Conservation (phyloP, 2,797 vertebrate species). For the Hemitrygon akajei region DNA sequence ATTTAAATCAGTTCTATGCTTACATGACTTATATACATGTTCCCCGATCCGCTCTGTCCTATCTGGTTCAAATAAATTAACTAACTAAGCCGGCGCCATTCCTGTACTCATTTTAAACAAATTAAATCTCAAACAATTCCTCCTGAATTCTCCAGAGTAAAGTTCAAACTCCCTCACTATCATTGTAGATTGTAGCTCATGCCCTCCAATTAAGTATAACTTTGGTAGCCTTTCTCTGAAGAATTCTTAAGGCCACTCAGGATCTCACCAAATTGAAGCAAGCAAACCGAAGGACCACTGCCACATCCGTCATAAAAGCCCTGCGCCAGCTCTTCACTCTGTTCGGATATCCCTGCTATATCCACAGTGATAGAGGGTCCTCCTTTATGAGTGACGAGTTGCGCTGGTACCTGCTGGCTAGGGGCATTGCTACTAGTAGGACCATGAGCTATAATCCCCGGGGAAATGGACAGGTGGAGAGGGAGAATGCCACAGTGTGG, state of each 20-base stretch:
- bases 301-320: no score
- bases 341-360: no score
- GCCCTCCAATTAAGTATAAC: not conserved
- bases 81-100: not conserved
- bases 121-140: not conserved
- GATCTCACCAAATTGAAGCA: not conserved
- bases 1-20: not conserved
- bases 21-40: not conserved
- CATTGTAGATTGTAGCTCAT: not conserved
- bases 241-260: not conserved
- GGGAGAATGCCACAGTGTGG: no score
- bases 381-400: no score
- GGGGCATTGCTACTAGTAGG: no score
- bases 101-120: not conserved
- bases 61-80: not conserved
- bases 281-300: not conserved
- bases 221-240: not conserved
- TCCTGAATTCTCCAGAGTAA: not conserved
- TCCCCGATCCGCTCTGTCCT: not conserved
- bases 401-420: no score
- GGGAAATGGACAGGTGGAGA: no score
- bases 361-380: no score
- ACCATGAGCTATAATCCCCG: no score
- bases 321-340: no score
- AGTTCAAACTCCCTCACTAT: not conserved